These are phyloP conservation scores for Latheticus oryzae DNA, from an alignment of 2,888 invertebrate species.

Conservation along the genomic window DNA sequence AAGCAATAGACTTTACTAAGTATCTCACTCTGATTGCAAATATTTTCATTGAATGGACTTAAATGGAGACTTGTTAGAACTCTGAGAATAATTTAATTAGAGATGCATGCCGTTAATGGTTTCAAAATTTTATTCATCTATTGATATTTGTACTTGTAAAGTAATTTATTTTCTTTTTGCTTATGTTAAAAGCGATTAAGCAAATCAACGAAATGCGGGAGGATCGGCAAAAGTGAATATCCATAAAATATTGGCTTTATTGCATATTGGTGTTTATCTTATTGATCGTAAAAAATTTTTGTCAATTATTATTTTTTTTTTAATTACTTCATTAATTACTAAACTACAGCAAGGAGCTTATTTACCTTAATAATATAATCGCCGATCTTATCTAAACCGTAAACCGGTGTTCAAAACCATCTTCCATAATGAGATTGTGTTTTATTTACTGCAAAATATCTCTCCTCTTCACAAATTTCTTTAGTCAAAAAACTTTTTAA, in stretches of 20 bases:
- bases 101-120: slow-evolving; percentile 2
- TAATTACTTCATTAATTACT: slow-evolving; percentile 18
- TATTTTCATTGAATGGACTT: slow-evolving; percentile 15
- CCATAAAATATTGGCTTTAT: slow-evolving; percentile 29
- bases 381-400: no score
- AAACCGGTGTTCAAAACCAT: no score
- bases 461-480: no score
- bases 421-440: no score
- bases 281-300: slow-evolving; percentile 21
- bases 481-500: no score
- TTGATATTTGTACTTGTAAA: slow-evolving; percentile 1
- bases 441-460: no score
- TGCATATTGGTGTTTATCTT: slow-evolving; percentile 29
- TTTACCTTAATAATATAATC: slow-evolving; percentile 11
- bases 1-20: slow-evolving; percentile 15
- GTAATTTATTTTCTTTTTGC: slow-evolving; percentile 7
- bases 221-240: slow-evolving; percentile 20
- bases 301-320: slow-evolving; percentile 3
- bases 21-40: slow-evolving; percentile 24
- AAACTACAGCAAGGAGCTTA: slow-evolving; percentile 6
- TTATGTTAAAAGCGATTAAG: slow-evolving; percentile 15
- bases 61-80: slow-evolving; percentile 16
- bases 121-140: slow-evolving; percentile 13
- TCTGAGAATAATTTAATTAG: slow-evolving; percentile 23
- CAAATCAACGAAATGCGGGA: slow-evolving; percentile 24